Evolutionary conservation across 2,888 invertebrate species (phyloP), one percentile per base, ranked within the genome.

Genomic region (Tethea ocularis): DNA sequence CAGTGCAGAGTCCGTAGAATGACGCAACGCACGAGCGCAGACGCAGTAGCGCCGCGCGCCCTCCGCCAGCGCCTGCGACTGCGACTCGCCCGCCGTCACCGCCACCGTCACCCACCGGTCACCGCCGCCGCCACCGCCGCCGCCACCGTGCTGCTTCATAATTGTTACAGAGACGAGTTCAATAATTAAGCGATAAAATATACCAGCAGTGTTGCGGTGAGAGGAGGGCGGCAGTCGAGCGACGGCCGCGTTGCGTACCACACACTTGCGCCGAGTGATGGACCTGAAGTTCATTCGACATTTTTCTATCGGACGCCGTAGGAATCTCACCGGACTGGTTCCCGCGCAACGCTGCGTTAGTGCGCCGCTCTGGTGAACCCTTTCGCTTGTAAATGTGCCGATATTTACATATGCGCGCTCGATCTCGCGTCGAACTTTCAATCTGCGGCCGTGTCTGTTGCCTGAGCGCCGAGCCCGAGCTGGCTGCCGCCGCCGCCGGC

Each of bases 321-420:
- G 94, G 94, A 94, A 94, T 94, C 94, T 93, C 90, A 93, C 94
- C 94, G 94, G 93, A 94, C 94, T 93, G 94, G 94, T 94, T 94
- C 93, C 91, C 89, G 89, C 91, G 88, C 88, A 90, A 88, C 89
- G 84, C 89, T 87, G 87, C 90, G 91, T 90, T 89, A 92, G 90
- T 90, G 91, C 91, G 91, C 89, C 92, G 90, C 89, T 91, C 88
- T 87, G 91, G 92, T 93, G 92, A 93, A 91, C 92, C 92, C 92
- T 92, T 92, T 93, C 92, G 92, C 92, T 91, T 90, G 91, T 92
- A 93, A 91, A 92, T 92, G 92, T 93, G 92, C 91, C 93, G 91
- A 91, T 93, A 93, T 93, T 93, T 91, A 91, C 92, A 92, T 92
- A 93, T 90, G 89, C 89, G 88, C 90, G 89, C 86, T 90, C 88